Evolutionary conservation across 2,888 invertebrate species (phyloP), one percentile per base, ranked within the genome.

Genomic region (Drosophila paucipuncta): DNA sequence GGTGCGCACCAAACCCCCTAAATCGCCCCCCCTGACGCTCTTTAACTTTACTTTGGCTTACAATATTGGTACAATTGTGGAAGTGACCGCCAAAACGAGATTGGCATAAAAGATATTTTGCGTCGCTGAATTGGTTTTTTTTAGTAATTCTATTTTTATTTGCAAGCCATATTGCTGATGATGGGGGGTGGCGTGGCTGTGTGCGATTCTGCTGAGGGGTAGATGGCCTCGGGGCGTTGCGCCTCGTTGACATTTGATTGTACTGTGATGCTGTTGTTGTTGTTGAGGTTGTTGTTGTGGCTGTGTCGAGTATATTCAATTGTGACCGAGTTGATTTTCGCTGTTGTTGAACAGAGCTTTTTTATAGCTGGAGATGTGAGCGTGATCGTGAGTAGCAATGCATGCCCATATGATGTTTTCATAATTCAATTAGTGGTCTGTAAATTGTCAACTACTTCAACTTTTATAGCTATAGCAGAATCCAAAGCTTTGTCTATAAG

Each of bases 161-260:
- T 57, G 71, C 58, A 55, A 53, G 47, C 63, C 64, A 64, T 58
- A 58, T 53, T 28, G 69, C 47, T 57, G 49, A 25, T n/a, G 54
- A 1, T 30, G 18, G 25, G 25, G n/a, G 13, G 9, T 9, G 28
- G 28, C 11, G 22, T 11, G 43, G 22, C 49, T 16, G 10, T 18
- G 28, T 11, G 30, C 18, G 39, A 39, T 13, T 57, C 10, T 30
- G 33, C 52, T 55, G 35, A 9, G 35, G 58, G 68, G 61, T 61
- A 62, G 65, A 54, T 76, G 59, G 67, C 68, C 63, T 37, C 25
- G 50, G 69, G 73, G 57, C 67, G 61, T 66, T 68, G 41, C 68
- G 81, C 63, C 70, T 75, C 81, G 68, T 66, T 81, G 68, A 75
- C 61, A 69, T 77, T 79, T 77, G 68, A 71, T 75, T 81, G 65